phyloP scores from a whole-genome alignment of 2,888 invertebrate species.

The Gisinianus flammeolus region DNA sequence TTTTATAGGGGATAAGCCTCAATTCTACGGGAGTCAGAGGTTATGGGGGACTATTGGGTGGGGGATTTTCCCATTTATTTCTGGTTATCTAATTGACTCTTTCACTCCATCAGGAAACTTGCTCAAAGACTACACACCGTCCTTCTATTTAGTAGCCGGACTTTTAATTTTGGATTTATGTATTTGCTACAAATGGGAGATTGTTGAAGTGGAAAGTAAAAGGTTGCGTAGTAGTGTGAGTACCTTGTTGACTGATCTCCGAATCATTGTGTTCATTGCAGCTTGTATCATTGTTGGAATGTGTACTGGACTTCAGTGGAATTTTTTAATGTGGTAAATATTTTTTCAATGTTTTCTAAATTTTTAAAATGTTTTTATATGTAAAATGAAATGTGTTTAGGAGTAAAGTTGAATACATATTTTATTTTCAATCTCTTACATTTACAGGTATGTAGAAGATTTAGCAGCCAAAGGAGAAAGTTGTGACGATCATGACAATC shows the following conservation, averaged over 20 bases:
- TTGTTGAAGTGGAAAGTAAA: constrained; percentile 57
- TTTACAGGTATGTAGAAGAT: constrained; percentile 71
- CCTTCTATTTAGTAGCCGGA: constrained; percentile 73
- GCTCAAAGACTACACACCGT: constrained; percentile 77
- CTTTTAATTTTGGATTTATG: constrained; percentile 51
- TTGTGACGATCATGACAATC: constrained; percentile 61
- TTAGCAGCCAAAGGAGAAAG: constrained; percentile 66
- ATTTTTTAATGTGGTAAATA: constrained; percentile 78
- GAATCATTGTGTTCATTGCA: constrained; percentile 75
- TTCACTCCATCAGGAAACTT: constrained; percentile 71
- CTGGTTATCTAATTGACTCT: constrained; percentile 78
- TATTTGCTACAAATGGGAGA: constrained; percentile 58
- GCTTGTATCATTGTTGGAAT: constrained; percentile 84
- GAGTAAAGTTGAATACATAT: background rate
- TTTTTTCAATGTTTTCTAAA: background rate
- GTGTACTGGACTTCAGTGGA: constrained; percentile 84
- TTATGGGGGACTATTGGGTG: constrained; percentile 85
- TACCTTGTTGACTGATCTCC: constrained; percentile 69
- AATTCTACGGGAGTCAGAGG: constrained; percentile 82
- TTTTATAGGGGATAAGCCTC: constrained; percentile 71
- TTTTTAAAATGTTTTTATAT: background rate
- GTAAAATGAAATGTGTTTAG: background rate
- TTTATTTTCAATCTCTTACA: constrained; percentile 20
- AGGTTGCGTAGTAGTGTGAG: constrained; percentile 70
- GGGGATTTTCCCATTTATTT: constrained; percentile 77